Evolutionary conservation across 1,140 invertebrate genomes (phyloP).

Genomic region (Potamilus streckersoni): DNA sequence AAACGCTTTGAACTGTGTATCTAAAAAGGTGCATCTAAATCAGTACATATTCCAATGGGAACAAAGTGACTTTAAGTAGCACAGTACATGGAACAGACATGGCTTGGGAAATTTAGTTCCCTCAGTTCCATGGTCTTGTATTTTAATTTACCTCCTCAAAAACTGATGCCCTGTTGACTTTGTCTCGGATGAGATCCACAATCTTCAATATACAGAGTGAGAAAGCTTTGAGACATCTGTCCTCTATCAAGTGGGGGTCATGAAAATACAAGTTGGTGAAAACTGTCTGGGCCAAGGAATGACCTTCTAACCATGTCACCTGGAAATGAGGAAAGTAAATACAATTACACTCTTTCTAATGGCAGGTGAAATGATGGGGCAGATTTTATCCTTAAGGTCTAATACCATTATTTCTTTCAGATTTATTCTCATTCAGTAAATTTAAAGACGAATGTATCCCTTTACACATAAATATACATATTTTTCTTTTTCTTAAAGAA

Average conservation of each 20-base stretch:
- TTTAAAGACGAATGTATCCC: too few relatives aligned
- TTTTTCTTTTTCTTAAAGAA: too few relatives aligned
- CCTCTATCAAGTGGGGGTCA: constrained; percentile 86
- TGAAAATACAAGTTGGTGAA: constrained; percentile 97
- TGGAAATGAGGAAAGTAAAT: constrained; percentile 30
- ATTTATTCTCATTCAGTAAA: too few relatives aligned
- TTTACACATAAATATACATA: too few relatives aligned
- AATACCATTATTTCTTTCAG: not conserved
- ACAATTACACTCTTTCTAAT: not conserved
- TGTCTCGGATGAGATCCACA: constrained; percentile 90
- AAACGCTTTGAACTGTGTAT: too few relatives aligned
- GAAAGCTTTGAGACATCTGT: constrained; percentile 87
- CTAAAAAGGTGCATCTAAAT: too few relatives aligned
- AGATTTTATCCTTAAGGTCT: not conserved
- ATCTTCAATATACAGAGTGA: constrained; percentile 90
- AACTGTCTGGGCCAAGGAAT: constrained; percentile 93
- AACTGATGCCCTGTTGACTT: constrained; percentile 78
- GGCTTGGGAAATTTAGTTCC: too few relatives aligned
- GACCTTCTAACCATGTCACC: constrained; percentile 71
- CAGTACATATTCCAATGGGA: too few relatives aligned
- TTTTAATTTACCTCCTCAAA: constrained; percentile 69
- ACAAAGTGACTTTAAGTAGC: too few relatives aligned
- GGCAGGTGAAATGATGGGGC: not conserved
- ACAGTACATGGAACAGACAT: too few relatives aligned
- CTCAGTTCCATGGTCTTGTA: too few relatives aligned